Evolutionary conservation across 2,888 invertebrate species (phyloP).

Genomic region (Encarsia formosa): DNA sequence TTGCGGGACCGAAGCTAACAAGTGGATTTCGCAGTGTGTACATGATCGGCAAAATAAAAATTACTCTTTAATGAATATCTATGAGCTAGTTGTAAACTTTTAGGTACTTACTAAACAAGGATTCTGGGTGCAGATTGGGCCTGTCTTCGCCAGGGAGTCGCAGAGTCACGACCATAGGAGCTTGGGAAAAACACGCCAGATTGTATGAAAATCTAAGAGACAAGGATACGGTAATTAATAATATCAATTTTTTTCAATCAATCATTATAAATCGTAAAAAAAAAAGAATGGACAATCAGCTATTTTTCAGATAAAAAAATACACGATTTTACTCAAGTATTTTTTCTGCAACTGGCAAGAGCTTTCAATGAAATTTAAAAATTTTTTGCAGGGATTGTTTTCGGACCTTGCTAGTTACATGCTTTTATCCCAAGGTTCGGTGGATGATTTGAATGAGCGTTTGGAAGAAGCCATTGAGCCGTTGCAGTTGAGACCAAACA

Average conservation of each 20-base stretch:
- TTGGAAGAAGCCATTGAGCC: constrained; percentile 49
- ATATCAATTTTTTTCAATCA: too few species aligned
- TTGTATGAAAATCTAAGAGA: constrained; percentile 38
- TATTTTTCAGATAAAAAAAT: too few species aligned
- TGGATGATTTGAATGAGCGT: constrained; percentile 54
- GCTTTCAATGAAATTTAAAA: too few species aligned
- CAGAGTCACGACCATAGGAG: constrained; percentile 8
- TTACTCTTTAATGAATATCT: neutral
- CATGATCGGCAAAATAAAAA: neutral
- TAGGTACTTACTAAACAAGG: constrained; percentile 39
- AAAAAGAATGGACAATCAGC: too few species aligned
- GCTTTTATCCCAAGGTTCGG: constrained; percentile 55
- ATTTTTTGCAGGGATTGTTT: constrained; percentile 46
- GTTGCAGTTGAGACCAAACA: constrained; percentile 57
- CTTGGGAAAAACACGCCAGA: constrained; percentile 35
- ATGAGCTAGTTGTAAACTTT: too few species aligned
- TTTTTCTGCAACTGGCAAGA: too few species aligned
- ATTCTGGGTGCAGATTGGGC: constrained; percentile 38
- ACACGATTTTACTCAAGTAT: too few species aligned
- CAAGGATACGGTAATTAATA: constrained; percentile 43
- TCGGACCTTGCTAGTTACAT: constrained; percentile 56
- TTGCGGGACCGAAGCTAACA: constrained; percentile 61
- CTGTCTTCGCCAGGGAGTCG: neutral
- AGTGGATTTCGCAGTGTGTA: constrained; percentile 57
- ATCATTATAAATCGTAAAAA: too few species aligned